phyloP scores from a whole-genome alignment of 2,888 invertebrate species.

The Sarcophaga subvicina region DNA sequence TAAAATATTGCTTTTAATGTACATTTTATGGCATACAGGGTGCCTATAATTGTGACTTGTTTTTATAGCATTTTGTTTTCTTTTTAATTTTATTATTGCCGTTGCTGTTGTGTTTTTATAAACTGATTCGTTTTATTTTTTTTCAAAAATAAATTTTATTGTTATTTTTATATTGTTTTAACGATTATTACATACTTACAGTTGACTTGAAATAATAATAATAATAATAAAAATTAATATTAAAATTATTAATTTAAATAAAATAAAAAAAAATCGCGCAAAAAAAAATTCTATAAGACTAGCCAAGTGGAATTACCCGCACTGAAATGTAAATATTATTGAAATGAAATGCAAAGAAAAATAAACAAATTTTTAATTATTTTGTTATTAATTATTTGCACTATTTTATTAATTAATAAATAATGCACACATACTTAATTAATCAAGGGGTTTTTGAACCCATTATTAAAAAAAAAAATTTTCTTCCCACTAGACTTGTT shows the following conservation, averaged over 20 bases:
- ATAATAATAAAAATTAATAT: conserved; percentile 31
- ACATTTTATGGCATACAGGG: background rate
- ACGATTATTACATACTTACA: conserved; percentile 63
- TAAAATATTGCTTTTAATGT: background rate
- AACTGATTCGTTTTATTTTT: conserved; percentile 16
- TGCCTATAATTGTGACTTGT: background rate
- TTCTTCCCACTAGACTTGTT: too few species aligned
- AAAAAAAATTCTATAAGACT: background rate
- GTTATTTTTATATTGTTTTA: conserved; percentile 51
- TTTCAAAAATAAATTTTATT: conserved; percentile 53
- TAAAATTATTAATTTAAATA: conserved; percentile 31
- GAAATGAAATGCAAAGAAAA: background rate
- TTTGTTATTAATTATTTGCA: background rate
- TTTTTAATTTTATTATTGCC: too few species aligned
- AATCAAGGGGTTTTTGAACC: background rate
- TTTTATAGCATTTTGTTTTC: background rate
- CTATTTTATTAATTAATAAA: background rate
- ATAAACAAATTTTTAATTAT: background rate
- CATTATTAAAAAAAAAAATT: too few species aligned
- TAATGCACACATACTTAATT: background rate
- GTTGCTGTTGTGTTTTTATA: conserved; percentile 27
- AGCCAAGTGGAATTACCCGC: background rate
- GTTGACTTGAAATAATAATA: conserved; percentile 33
- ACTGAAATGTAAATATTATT: background rate
- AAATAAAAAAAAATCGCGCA: conserved; percentile 1